phyloP scores from a whole-genome alignment of 2,888 invertebrate genomes.

The Andrena marginata region DNA sequence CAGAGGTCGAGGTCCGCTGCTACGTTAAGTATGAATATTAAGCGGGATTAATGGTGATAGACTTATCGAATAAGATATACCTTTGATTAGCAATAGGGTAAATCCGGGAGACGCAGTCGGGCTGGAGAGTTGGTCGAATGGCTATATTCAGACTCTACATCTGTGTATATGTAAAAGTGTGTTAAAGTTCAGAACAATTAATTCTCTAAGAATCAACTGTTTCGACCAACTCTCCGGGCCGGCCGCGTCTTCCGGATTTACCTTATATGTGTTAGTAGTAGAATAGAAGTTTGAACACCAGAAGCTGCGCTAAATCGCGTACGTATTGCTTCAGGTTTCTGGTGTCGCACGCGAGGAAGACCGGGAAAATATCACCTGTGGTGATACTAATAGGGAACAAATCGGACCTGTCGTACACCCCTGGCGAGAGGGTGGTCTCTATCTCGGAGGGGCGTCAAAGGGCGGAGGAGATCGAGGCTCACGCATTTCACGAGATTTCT shows the following conservation, averaged over 20 bases:
- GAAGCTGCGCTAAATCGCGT: background rate
- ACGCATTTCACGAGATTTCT: slow-evolving; percentile 94
- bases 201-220: no score
- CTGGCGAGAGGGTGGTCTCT: slow-evolving; percentile 93
- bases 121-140: no score
- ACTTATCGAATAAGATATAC: no score
- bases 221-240: no score
- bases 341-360: slow-evolving; percentile 69
- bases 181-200: no score
- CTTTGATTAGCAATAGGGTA: background rate
- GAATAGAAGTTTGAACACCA: background rate
- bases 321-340: slow-evolving; percentile 57
- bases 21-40: no score
- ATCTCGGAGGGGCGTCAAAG: slow-evolving; percentile 90
- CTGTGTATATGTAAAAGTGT: no score
- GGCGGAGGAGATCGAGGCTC: slow-evolving; percentile 92
- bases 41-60: no score
- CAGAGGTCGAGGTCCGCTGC: no score
- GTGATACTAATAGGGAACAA: slow-evolving; percentile 94
- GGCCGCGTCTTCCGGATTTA: no score
- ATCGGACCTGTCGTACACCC: slow-evolving; percentile 87
- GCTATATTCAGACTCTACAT: no score
- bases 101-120: no score
- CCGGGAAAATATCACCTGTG: slow-evolving; percentile 68
- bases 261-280: background rate